Evolutionary conservation across 2,888 invertebrate genomes (phyloP).

Genomic region (Tetragonisca angustula): DNA sequence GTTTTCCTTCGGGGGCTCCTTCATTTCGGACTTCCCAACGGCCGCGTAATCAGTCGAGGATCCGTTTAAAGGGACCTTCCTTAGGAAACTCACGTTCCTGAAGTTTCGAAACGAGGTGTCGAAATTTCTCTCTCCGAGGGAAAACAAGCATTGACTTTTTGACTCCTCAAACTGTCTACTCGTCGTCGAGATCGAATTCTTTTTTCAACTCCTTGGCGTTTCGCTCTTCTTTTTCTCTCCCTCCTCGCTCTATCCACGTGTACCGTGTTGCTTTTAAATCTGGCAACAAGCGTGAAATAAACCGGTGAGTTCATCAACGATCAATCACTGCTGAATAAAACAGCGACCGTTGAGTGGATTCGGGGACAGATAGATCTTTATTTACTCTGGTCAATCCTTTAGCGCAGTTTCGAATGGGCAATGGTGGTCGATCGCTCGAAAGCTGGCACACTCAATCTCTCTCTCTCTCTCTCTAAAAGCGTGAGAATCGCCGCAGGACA

Average conservation of each 20-base stretch:
- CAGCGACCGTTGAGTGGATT: conserved; percentile 16
- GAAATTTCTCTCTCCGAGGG: too few relatives aligned
- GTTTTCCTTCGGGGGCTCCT: neutral
- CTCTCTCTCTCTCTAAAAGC: neutral
- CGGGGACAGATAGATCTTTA: conserved; percentile 45
- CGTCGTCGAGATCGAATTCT: neutral
- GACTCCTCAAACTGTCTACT: neutral
- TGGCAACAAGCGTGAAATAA: neutral
- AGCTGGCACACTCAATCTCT: too few relatives aligned
- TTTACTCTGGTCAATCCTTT: conserved; percentile 48
- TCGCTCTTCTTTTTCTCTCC: neutral
- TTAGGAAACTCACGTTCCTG: neutral
- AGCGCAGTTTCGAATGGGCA: conserved; percentile 38
- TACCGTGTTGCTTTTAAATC: too few relatives aligned
- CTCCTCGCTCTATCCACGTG: neutral
- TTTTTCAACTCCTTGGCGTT: neutral
- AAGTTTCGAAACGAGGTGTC: neutral
- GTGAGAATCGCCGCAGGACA: conserved; percentile 36
- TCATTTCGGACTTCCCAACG: conserved; percentile 49
- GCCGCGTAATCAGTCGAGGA: conserved; percentile 45
- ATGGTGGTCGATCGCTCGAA: conserved; percentile 21
- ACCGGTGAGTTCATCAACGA: conserved; percentile 12
- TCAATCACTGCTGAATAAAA: neutral
- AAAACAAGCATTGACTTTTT: neutral
- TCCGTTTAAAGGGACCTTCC: conserved; percentile 5